A percentile compares a stretch with the other conserved stretches of the same genome.
These are phyloP conservation scores for Calliopum simillimum DNA, from an alignment of 2,888 invertebrate genomes.

Conservation along the genomic window DNA sequence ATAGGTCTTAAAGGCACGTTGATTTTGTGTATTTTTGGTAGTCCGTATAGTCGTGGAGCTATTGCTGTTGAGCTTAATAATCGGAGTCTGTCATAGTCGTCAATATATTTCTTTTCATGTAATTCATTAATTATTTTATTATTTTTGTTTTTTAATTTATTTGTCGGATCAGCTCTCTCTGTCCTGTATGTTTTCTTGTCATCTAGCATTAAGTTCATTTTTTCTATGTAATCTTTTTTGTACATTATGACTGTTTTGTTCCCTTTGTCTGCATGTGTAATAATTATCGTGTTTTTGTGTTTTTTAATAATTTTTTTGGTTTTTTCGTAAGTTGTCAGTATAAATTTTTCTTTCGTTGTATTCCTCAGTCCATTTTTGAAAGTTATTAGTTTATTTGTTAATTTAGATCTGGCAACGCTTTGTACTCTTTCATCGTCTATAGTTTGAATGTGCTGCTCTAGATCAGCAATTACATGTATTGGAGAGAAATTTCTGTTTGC, in stretches of 20 bases:
- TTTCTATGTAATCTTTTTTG: background rate
- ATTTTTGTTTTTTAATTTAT: background rate
- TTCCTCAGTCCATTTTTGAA: no score
- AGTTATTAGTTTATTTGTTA: no score
- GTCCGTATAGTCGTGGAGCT: conserved; percentile 22
- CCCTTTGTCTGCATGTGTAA: conserved; percentile 3
- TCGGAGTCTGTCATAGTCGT: background rate
- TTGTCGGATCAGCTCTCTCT: background rate
- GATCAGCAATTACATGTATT: no score
- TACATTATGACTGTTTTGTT: conserved; percentile 6
- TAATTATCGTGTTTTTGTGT: background rate
- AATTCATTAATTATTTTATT: background rate
- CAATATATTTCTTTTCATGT: background rate
- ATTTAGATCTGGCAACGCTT: no score
- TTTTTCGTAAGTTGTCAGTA: no score
- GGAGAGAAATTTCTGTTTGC: no score
- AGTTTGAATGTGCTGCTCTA: no score
- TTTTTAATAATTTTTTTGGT: background rate
- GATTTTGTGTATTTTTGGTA: conserved; percentile 29
- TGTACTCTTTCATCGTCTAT: no score
- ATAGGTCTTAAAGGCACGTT: conserved; percentile 14
- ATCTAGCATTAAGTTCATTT: background rate
- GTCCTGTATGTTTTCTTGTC: conserved; percentile 13
- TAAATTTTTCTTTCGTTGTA: no score
- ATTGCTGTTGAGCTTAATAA: conserved; percentile 12